Conservation (phyloP, 2,113 vertebrate genomes). For the Dermatemys mawii region DNA sequence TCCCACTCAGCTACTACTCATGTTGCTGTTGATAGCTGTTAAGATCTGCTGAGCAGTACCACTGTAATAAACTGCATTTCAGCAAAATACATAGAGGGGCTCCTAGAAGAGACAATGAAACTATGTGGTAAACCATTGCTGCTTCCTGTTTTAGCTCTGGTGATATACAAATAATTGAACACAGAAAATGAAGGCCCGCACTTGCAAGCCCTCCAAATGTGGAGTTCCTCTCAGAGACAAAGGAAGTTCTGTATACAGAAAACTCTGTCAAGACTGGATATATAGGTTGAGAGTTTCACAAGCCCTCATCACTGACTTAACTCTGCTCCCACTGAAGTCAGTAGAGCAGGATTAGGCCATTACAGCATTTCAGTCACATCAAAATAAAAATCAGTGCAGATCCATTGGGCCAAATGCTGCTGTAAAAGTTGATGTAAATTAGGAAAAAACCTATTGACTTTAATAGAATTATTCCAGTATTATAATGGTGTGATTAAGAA, state of each 20-base stretch:
- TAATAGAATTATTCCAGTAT: not conserved
- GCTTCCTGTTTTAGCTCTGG: not conserved
- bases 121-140: not conserved
- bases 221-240: not conserved
- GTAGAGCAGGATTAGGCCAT: not conserved
- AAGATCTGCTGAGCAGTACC: not conserved
- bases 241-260: not conserved
- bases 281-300: not conserved
- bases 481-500: not conserved
- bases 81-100: not conserved
- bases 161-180: not conserved
- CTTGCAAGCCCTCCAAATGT: not conserved
- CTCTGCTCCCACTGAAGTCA: not conserved
- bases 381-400: not conserved
- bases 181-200: not conserved
- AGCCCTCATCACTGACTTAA: not conserved
- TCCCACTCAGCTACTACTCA: not conserved
- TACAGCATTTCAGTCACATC: not conserved
- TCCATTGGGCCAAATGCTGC: not conserved
- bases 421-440: not conserved
- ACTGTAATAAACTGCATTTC: not conserved
- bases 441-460: not conserved
- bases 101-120: not conserved
- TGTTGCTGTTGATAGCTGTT: not conserved
- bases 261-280: not conserved